phyloP scores from a whole-genome alignment of 2,797 vertebrate species.

The Aerospiza tachiro region DNA sequence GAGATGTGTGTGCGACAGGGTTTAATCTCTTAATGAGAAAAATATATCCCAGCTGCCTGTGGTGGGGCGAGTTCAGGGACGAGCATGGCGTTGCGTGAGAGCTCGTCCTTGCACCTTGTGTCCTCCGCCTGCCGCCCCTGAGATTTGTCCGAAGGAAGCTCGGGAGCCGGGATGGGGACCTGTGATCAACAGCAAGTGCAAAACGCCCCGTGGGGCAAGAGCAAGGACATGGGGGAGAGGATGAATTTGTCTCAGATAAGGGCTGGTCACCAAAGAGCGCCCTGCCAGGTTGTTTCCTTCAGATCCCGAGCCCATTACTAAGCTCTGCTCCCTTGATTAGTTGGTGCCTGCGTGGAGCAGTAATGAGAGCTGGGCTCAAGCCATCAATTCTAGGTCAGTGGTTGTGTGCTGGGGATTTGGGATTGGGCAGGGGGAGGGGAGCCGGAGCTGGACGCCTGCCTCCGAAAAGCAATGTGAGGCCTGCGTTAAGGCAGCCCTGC shows the following conservation, averaged over 20 bases:
- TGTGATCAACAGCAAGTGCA: not conserved
- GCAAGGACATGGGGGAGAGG: not conserved
- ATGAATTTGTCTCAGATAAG: not conserved
- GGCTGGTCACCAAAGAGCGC: not conserved
- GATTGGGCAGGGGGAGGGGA: not conserved
- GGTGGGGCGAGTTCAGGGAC: not conserved
- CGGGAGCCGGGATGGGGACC: not conserved
- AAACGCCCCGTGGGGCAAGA: not conserved
- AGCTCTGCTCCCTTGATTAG: conserved; percentile 53
- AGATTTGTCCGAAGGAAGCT: not conserved
- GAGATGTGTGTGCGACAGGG: not conserved
- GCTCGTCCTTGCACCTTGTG: not conserved
- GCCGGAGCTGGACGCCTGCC: not conserved
- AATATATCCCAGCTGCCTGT: not conserved
- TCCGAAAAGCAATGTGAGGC: not conserved
- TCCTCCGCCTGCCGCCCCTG: not conserved
- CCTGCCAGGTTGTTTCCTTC: conserved; percentile 31
- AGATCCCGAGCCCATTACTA: conserved; percentile 19
- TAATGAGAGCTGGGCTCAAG: conserved; percentile 34
- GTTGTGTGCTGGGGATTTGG: conserved; percentile 36
- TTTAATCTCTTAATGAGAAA: conserved; percentile 47
- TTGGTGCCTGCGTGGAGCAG: not conserved
- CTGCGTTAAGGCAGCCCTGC: not conserved
- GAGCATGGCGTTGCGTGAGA: not conserved
- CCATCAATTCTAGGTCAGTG: conserved; percentile 58